Percentiles rank a stretch among this genome's conserved stretches.
Conservation (phyloP, 2,797 vertebrate species). For the Eurystomus glaucurus region DNA sequence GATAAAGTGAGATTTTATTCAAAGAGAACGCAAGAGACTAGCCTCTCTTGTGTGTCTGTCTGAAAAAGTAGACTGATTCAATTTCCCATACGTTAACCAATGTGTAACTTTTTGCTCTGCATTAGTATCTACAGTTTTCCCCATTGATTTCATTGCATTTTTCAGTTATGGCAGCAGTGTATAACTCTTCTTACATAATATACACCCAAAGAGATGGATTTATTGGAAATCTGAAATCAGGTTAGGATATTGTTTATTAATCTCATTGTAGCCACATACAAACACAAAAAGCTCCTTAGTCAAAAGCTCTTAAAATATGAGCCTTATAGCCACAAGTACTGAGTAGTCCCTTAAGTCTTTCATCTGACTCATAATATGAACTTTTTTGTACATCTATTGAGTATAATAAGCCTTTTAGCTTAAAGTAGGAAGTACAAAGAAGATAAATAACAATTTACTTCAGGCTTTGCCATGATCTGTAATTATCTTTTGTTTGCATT, state of each 20-base stretch:
- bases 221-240: slow-evolving; percentile 58
- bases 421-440: neutral
- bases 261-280: neutral
- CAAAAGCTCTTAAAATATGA: neutral
- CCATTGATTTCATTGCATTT: neutral
- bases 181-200: neutral
- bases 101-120: neutral
- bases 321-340: neutral
- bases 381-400: neutral
- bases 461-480: neutral
- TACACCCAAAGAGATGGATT: neutral
- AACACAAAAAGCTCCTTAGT: neutral
- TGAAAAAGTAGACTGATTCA: neutral
- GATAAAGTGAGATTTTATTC: neutral
- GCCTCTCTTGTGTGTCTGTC: neutral
- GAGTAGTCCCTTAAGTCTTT: neutral
- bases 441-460: neutral
- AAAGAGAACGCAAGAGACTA: neutral
- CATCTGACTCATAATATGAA: neutral
- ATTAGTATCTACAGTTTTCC: neutral
- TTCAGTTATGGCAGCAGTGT: neutral
- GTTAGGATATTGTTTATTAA: slow-evolving; percentile 35
- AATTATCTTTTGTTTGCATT: slow-evolving; percentile 57
- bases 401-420: neutral
- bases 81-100: neutral